Percentiles rank a stretch among this genome's conserved stretches.
Evolutionary conservation across 2,113 vertebrate species (phyloP).

Genomic region (Percina caprodes): DNA sequence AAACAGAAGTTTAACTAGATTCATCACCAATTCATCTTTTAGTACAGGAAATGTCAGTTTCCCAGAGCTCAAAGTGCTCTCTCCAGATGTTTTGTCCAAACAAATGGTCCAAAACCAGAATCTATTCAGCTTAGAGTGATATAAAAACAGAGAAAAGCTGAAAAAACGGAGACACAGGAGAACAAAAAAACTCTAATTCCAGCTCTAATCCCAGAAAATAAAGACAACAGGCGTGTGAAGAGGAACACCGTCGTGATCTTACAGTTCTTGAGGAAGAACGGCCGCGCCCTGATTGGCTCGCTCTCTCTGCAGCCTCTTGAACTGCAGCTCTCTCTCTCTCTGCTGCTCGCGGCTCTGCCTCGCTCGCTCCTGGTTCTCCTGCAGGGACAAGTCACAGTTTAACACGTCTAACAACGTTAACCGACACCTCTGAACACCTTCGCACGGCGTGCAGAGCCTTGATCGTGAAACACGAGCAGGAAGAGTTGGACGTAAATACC

Average conservation of each 20-base stretch:
- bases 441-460: too few species aligned
- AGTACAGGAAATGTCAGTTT: too few species aligned
- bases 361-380: conserved; percentile 91
- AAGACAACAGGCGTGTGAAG: not conserved
- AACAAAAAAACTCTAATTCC: not conserved
- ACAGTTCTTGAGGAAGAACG: conserved; percentile 95
- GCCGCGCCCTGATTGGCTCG: conserved; percentile 87
- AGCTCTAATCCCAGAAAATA: not conserved
- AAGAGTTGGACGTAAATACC: too few species aligned
- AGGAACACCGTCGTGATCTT: conserved; percentile 29
- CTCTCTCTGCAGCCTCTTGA: conserved; percentile 86
- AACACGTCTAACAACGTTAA: not conserved
- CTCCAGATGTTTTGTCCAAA: too few species aligned
- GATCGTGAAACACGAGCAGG: too few species aligned
- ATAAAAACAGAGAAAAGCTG: too few species aligned
- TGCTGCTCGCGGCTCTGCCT: conserved; percentile 80
- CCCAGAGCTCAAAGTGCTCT: too few species aligned
- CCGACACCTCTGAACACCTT: too few species aligned
- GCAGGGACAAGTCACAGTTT: conserved; percentile 15
- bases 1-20: not conserved
- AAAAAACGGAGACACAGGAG: too few species aligned
- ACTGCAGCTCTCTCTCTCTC: conserved; percentile 84
- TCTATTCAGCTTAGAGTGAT: too few species aligned
- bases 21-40: too few species aligned
- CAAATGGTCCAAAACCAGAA: too few species aligned